phyloP scores from a whole-genome alignment of 2,797 vertebrate species.

The Telmatherina bonti region DNA sequence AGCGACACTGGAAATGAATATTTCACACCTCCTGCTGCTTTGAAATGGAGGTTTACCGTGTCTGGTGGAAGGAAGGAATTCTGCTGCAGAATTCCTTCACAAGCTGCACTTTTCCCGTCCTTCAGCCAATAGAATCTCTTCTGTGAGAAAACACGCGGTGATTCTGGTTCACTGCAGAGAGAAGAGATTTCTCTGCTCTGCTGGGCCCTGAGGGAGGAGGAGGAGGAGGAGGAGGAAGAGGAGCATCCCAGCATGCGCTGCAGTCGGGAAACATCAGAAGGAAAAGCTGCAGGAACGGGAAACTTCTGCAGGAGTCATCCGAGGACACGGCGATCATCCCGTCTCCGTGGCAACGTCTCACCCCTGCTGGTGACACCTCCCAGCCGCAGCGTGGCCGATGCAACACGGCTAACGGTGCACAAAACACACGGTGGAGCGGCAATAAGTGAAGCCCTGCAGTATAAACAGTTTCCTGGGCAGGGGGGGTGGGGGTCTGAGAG shows the following conservation, averaged over 20 bases:
- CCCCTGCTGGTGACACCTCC: conserved; percentile 64
- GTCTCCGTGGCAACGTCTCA: conserved; percentile 64
- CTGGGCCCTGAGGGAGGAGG: conserved; percentile 28
- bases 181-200: conserved; percentile 59
- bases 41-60: conserved; percentile 75
- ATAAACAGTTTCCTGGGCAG: conserved; percentile 62
- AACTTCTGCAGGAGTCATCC: conserved; percentile 57
- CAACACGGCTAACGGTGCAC: conserved; percentile 65
- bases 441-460: conserved; percentile 56
- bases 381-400: conserved; percentile 33
- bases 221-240: conserved; percentile 64
- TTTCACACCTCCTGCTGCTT: conserved; percentile 77
- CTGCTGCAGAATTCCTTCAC: conserved; percentile 48
- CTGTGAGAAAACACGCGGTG: conserved; percentile 67
- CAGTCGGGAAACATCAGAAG: conserved; percentile 79
- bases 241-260: conserved; percentile 85
- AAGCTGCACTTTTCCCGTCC: conserved; percentile 34
- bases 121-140: conserved; percentile 47
- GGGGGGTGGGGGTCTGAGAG: neutral
- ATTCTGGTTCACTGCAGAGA: conserved; percentile 69
- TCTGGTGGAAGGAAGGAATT: conserved; percentile 68
- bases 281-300: conserved; percentile 80
- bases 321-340: conserved; percentile 59
- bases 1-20: conserved; percentile 77
- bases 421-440: conserved; percentile 63